Evolutionary conservation across 2,888 invertebrate species (phyloP), one percentile per base, ranked within the genome.

Genomic region (Nomada ruficornis): DNA sequence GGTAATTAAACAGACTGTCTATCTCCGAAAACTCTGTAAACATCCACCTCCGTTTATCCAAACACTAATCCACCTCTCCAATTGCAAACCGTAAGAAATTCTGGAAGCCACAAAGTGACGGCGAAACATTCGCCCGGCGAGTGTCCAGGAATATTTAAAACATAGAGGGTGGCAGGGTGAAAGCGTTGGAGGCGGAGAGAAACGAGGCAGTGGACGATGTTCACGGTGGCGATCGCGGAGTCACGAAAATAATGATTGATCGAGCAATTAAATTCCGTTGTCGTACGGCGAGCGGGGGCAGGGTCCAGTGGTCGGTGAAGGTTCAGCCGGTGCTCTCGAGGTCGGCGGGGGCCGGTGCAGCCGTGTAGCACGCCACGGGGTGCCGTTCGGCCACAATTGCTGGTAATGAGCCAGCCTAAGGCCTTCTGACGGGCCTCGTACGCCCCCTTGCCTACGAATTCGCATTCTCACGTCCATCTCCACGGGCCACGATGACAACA

Each of bases 231-330:
- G 84, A 84, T 84, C 85, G 80, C 74, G 78, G 78, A 77, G 74
- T 80, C 84, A 87, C 87, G 82, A 88, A 85, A 89, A 89, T 91
- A 91, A 90, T 93, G 93, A 93, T 93, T 91, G 91, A 93, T 93
- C 91, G 93, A 93, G 92, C 91, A 93, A 93, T 93, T 93, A 93
- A 93, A 93, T 88, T 88, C 89, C 90, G 92, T 91, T 93, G 93
- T 93, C 93, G 91, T 90, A 91, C 85, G 90, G 83, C 86, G 73
- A 70, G 88, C 84, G 81, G 84, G 79, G 88, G 87, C 87, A 88
- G 80, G 86, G 84, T 80, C 74, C 83, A 79, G 85, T 67, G 77
- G 82, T 65, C 57, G 80, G 82, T 74, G 77, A 79, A 80, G 65
- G 70, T 74, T 76, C 84, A 80, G 86, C 78, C 64, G 57, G 86